Base-by-base conservation (phyloP, 2,888 invertebrate genomes). In the Nematopogon swammerdamellus region DNA sequence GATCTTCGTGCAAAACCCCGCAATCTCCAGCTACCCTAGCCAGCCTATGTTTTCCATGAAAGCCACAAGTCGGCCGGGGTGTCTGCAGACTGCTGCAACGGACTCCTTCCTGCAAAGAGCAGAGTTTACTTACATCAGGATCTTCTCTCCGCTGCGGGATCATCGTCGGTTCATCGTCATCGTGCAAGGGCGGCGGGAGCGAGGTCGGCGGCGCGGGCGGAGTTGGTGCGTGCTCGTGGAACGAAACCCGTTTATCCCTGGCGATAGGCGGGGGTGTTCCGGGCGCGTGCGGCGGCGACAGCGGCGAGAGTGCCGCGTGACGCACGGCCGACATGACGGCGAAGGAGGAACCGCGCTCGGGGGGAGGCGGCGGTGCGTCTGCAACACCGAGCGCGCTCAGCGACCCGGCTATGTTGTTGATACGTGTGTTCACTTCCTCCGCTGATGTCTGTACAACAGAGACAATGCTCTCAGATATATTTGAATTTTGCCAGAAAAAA, bases 311-410 rank as follows among this genome's bases (percentile, higher is more conserved):
- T 55, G 70, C 66, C 56, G 76, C 59, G 54, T 73, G 76, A 64
- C 80, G 72, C 66, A 82, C 70, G 60, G 89, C 89, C 1, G 87
- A 87, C 91, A 93, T 92, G 20, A 91, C 86, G 3, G 91, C 86
- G 68, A 92, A 95, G 44, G 94, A 94, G 19, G 93, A 93, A 51
- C 92, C 92, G 54, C 95, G 84, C 67, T 93, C 92, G 2, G 95
- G 95, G 18, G 94, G 93, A 45, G 89, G 85, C 1, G 92, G 88
- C 48, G 88, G 63, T 16, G 36, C 36, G 36, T 36, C 36, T 4
- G 6, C 14, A 4, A 14, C 36, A 14, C 36, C 14, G 11, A 36
- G 36, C 36, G 36, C 14, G 36, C 14, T 14, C 8, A 36, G 36
- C 36, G 36, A 36, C 36, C 6, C 14, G 3, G 36, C n/a, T 3